Evolutionary conservation across 1,140 invertebrate species (phyloP).

Genomic region (Holotrichia oblita): DNA sequence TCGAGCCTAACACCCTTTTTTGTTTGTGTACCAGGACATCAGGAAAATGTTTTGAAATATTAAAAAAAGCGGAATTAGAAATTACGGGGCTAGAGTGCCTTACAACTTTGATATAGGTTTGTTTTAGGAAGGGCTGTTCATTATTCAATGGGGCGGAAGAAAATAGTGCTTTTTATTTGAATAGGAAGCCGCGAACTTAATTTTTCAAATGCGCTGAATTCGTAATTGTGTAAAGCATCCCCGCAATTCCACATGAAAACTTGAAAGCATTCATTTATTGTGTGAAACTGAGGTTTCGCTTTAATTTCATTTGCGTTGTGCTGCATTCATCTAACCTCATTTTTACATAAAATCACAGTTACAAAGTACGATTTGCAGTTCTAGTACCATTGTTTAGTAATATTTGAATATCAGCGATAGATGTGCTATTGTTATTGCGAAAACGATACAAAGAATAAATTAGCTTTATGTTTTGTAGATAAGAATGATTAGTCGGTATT

Average conservation of each 20-base stretch:
- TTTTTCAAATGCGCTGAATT: background rate
- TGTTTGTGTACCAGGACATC: background rate
- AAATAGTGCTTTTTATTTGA: slow-evolving; percentile 9
- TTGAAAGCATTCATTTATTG: background rate
- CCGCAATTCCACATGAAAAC: background rate
- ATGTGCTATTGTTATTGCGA: too few species aligned
- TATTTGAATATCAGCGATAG: too few species aligned
- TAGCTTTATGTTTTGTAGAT: too few species aligned
- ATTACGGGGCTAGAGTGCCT: background rate
- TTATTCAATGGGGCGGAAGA: background rate
- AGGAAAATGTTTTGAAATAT: background rate
- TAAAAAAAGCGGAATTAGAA: background rate
- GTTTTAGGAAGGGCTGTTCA: background rate
- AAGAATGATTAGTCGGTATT: too few species aligned
- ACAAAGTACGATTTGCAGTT: too few species aligned
- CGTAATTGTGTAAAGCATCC: background rate
- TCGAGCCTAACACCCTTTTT: background rate
- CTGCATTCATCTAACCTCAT: too few species aligned
- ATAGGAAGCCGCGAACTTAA: slow-evolving; percentile 3
- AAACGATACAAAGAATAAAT: too few species aligned
- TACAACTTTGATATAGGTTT: background rate
- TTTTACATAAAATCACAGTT: too few species aligned
- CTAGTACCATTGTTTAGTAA: too few species aligned
- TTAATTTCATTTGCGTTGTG: too few species aligned
- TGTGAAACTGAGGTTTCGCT: too few species aligned